A percentile compares a stretch with the other conserved stretches of the same genome.
These are phyloP conservation scores for Aepyceros melampus DNA, from an alignment of 2,113 vertebrate genomes.

Conservation along the genomic window DNA sequence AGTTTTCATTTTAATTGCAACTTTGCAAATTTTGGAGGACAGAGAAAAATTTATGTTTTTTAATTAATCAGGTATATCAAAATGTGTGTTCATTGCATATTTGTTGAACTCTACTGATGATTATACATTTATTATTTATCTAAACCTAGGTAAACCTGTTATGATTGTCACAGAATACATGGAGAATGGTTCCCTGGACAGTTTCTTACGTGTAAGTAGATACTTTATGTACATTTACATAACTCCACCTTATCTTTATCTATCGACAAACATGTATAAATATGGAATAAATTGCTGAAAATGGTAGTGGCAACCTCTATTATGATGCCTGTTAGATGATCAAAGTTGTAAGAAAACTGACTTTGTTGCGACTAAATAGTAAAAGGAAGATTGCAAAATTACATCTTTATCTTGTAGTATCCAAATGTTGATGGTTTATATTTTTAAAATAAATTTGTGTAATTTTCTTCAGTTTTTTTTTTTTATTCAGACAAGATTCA, in stretches of 20 bases:
- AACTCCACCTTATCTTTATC: not conserved
- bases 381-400: conserved; percentile 14
- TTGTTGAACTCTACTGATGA: not conserved
- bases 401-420: not conserved
- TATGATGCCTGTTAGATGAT: not conserved
- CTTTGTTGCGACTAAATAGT: not conserved
- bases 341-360: conserved; percentile 25
- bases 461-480: not conserved
- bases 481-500: conserved; percentile 58
- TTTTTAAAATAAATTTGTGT: conserved; percentile 49
- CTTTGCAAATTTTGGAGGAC: not conserved
- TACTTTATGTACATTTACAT: not conserved
- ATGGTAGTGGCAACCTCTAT: not conserved
- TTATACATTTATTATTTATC: conserved; percentile 29
- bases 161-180: conserved; percentile 94
- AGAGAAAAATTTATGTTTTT: not conserved
- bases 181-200: conserved; percentile 93
- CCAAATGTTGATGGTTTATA: not conserved
- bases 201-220: conserved; percentile 89
- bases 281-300: not conserved
- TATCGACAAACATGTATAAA: not conserved
- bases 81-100: not conserved
- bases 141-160: conserved; percentile 87
- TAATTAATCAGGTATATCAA: not conserved
- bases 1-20: not conserved